These are phyloP conservation scores for Epirrita christyi DNA, from an alignment of 2,888 invertebrate species.

Conservation along the genomic window DNA sequence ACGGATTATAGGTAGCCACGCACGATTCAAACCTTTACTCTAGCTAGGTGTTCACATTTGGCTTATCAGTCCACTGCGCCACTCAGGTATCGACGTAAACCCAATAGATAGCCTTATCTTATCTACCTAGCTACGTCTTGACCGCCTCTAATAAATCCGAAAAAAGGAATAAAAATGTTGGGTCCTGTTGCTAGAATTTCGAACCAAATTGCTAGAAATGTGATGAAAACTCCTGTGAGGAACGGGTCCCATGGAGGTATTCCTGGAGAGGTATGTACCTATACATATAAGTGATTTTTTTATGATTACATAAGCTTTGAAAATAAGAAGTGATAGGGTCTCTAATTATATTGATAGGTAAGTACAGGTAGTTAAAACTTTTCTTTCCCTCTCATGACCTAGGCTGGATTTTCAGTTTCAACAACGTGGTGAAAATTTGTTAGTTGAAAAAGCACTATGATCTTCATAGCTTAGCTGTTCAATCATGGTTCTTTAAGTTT, in stretches of 20 bases:
- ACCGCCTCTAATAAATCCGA: slow-evolving; percentile 38
- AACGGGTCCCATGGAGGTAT: slow-evolving; percentile 73
- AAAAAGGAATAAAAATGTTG: slow-evolving; percentile 63
- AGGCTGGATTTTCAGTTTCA: too few relatives aligned
- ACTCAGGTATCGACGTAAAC: slow-evolving; percentile 47
- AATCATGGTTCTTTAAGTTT: too few relatives aligned
- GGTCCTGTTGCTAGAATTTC: slow-evolving; percentile 71
- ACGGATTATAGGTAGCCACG: slow-evolving; percentile 35
- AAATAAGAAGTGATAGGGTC: too few relatives aligned
- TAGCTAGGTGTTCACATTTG: neutral
- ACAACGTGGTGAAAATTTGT: too few relatives aligned
- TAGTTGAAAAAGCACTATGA: too few relatives aligned
- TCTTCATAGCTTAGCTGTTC: too few relatives aligned
- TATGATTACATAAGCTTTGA: slow-evolving; percentile 56
- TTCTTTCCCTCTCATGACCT: neutral
- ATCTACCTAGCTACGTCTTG: slow-evolving; percentile 50
- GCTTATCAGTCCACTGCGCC: slow-evolving; percentile 52
- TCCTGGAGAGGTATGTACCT: slow-evolving; percentile 68
- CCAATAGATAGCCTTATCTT: slow-evolving; percentile 62
- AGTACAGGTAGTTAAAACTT: too few relatives aligned
- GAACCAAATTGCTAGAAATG: slow-evolving; percentile 64
- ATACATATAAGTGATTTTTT: slow-evolving; percentile 10
- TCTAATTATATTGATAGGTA: too few relatives aligned
- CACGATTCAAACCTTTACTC: slow-evolving; percentile 21
- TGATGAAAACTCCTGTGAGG: slow-evolving; percentile 65